Evolutionary conservation across 2,888 invertebrate species (phyloP), one percentile per base, ranked within the genome.

Genomic region (Gastrophysa polygoni): DNA sequence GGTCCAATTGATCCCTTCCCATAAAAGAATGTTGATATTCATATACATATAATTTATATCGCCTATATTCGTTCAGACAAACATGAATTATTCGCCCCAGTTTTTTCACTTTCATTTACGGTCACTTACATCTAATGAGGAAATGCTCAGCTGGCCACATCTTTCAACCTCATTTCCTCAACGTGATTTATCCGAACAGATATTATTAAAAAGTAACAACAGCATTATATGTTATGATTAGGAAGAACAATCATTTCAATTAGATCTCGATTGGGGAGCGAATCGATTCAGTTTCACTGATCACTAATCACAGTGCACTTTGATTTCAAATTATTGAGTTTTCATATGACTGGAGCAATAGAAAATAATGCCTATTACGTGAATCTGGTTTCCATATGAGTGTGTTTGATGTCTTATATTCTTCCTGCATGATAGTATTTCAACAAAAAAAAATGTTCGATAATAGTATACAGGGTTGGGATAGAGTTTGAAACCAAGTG

Each of bases 281-380:
- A 63, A 59, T 56, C 32, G 63, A 63, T n/a, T n/a, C n/a, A n/a
- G n/a, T n/a, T n/a, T n/a, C n/a, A 24, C 56, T 59, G 54, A 63
- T 59, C 18, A 52, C 5, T 24, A 52, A 59, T 5, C 3, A 5
- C 24, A 24, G 24, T 24, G 3, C 24, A 7, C 7, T 24, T 24
- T 24, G 24, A 24, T 24, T 24, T 5, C 4, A 7, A 24, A 7
- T 24, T 24, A 24, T 24, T 24, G 24, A 24, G 7, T 24, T n/a
- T n/a, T n/a, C n/a, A n/a, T n/a, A n/a, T n/a, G n/a, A n/a, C n/a
- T n/a, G n/a, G n/a, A n/a, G n/a, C n/a, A n/a, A n/a, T n/a, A n/a
- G n/a, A n/a, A n/a, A n/a, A n/a, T n/a, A n/a, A n/a, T n/a, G n/a
- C n/a, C n/a, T n/a, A n/a, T n/a, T n/a, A n/a, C n/a, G n/a, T n/a